phyloP scores from a whole-genome alignment of 2,797 vertebrate genomes.

The Tamandua tetradactyla region DNA sequence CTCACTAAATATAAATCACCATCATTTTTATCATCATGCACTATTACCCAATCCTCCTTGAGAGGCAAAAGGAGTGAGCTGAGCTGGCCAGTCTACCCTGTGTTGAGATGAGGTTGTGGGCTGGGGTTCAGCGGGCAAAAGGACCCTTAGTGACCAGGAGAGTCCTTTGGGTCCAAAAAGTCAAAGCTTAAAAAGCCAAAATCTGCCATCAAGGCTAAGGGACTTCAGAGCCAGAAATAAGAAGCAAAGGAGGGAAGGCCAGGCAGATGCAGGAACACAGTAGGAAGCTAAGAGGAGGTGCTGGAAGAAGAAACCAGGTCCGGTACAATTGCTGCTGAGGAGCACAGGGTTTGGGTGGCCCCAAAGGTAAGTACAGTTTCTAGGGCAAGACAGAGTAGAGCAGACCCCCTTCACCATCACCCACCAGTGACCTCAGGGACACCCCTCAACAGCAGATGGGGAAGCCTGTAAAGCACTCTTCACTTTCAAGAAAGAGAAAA shows the following conservation, averaged over 20 bases:
- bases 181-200: neutral
- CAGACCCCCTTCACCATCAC: neutral
- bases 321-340: neutral
- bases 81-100: neutral
- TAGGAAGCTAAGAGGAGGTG: neutral
- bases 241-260: neutral
- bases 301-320: neutral
- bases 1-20: neutral
- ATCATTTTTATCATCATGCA: neutral
- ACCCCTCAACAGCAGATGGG: neutral
- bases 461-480: neutral
- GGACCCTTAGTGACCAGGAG: neutral
- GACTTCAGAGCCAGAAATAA: neutral
- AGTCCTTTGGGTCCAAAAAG: neutral
- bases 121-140: fast-evolving
- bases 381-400: neutral
- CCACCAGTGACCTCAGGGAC: neutral
- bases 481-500: neutral
- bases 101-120: neutral
- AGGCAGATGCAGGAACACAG: neutral
- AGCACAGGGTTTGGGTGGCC: neutral
- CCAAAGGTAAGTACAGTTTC: neutral
- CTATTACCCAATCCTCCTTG: neutral
- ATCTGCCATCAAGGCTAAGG: neutral
- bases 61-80: neutral